These are phyloP conservation scores for Pomacea maculata DNA, from an alignment of 1,140 invertebrate species.

Conservation along the genomic window DNA sequence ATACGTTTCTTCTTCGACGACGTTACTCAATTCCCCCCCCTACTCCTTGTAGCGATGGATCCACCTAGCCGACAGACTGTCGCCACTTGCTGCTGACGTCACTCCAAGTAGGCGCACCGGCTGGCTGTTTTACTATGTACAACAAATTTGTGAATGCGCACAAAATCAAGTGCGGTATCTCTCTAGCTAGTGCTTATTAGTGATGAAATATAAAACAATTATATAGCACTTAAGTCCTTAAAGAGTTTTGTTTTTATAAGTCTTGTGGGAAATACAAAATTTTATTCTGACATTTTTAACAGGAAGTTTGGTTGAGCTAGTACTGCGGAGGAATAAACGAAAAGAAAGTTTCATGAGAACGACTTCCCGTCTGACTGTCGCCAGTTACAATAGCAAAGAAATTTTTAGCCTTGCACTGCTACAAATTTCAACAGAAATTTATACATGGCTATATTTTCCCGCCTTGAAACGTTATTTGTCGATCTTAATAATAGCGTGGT, in stretches of 20 bases:
- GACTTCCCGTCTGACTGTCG: constrained; percentile 55
- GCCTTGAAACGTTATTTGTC: constrained; percentile 13
- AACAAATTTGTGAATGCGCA: constrained; percentile 4
- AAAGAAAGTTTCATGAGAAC: constrained; percentile 24
- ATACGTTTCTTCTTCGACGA: too few species aligned
- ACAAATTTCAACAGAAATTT: constrained; percentile 29
- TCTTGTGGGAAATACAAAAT: background rate
- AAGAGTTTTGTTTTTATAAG: background rate
- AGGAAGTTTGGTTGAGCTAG: constrained; percentile 24
- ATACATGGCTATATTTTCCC: constrained; percentile 27
- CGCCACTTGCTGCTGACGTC: constrained; percentile 27
- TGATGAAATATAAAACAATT: background rate
- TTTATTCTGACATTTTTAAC: constrained; percentile 10
- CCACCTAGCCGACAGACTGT: constrained; percentile 18
- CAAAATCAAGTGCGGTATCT: background rate
- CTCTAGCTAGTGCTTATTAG: too few species aligned
- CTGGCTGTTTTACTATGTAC: constrained; percentile 3
- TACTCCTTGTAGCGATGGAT: too few species aligned
- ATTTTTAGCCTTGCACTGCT: constrained; percentile 27
- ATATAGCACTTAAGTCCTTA: background rate
- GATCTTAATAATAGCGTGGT: background rate
- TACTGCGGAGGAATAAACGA: constrained; percentile 26
- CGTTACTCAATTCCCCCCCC: too few species aligned
- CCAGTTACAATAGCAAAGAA: constrained; percentile 54
- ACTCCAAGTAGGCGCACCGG: constrained; percentile 16